Conservation (phyloP, 2,888 invertebrate species). For the Smittia sp. region DNA sequence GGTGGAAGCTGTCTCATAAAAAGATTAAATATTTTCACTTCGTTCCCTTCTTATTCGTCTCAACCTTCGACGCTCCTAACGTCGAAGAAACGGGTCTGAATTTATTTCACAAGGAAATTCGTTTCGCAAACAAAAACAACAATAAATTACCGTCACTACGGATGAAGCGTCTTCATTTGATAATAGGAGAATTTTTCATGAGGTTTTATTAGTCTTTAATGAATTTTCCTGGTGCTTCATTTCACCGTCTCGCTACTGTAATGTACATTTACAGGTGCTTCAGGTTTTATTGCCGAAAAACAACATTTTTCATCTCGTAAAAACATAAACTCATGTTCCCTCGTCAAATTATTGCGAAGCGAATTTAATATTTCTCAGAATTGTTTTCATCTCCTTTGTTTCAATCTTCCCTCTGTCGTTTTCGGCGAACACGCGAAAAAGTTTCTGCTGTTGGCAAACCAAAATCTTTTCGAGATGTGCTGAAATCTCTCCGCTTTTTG, state of each 20-base stretch:
- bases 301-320: not conserved
- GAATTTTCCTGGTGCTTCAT: conserved; percentile 14
- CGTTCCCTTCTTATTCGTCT: not conserved
- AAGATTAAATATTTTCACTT: conserved; percentile 41
- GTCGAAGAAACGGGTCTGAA: not conserved
- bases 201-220: conserved; percentile 32
- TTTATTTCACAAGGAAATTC: not conserved
- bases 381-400: not conserved
- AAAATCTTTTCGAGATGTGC: not conserved
- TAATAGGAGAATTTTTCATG: conserved; percentile 30
- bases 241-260: not conserved
- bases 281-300: not conserved
- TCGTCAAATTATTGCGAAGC: too few species aligned
- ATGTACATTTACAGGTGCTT: conserved; percentile 29
- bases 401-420: not conserved
- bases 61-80: not conserved
- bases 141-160: conserved; percentile 17
- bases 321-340: not conserved
- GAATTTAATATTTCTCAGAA: too few species aligned
- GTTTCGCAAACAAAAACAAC: conserved; percentile 19
- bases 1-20: conserved; percentile 34
- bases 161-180: conserved; percentile 27
- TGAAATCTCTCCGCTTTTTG: not conserved
- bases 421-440: not conserved
- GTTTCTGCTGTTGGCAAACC: too few species aligned